Conservation (phyloP, 2,797 vertebrate genomes). For the Anguilla pacifica region DNA sequence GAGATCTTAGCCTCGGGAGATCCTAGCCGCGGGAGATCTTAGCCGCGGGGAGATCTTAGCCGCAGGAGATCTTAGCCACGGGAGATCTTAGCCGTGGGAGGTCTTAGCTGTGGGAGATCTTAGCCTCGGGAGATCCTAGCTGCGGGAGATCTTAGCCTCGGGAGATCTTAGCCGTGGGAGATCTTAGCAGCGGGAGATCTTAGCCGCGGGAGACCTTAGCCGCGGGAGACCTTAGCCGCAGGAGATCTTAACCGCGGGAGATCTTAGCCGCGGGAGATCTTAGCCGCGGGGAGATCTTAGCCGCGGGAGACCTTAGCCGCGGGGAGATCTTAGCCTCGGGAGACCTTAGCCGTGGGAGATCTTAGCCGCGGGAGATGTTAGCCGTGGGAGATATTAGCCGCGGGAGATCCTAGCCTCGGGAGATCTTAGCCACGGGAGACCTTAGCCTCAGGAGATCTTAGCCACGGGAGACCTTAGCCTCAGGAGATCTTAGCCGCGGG, state of each 20-base stretch:
- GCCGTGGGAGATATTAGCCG: constrained; percentile 34
- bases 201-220: constrained; percentile 27
- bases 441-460: neutral
- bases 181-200: too few relatives aligned
- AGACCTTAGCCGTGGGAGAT: constrained; percentile 27
- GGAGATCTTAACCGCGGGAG: constrained; percentile 33
- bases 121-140: constrained; percentile 30
- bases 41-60: constrained; percentile 5
- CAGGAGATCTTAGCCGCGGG: constrained; percentile 32
- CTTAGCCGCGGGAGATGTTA: constrained; percentile 16
- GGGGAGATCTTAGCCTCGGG: constrained; percentile 35
- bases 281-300: constrained; percentile 3
- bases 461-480: constrained; percentile 19
- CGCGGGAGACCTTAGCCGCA: constrained; percentile 36
- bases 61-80: constrained; percentile 32
- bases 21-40: constrained; percentile 33
- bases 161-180: neutral
- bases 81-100: neutral
- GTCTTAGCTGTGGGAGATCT: neutral
- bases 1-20: neutral
- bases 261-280: constrained; percentile 24
- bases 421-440: constrained; percentile 25
- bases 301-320: constrained; percentile 42
- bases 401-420: neutral
- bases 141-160: constrained; percentile 31